Evolutionary conservation across 2,113 vertebrate genomes (phyloP).

Genomic region (Lamprotornis superbus): DNA sequence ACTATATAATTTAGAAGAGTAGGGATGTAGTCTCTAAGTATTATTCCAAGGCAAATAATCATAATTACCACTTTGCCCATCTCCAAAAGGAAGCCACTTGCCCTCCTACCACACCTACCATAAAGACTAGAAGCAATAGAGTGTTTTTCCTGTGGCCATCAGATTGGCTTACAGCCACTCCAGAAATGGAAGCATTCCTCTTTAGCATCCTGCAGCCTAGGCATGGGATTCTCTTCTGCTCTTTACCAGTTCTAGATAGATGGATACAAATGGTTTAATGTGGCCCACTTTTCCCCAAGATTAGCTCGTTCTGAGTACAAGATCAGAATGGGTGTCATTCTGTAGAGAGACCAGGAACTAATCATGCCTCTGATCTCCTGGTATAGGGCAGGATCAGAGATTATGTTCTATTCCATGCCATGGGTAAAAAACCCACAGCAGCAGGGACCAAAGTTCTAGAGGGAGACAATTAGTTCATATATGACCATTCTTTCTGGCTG

Average conservation of each 20-base stretch:
- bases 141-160: background rate
- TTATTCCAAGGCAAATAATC: background rate
- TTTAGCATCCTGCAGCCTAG: background rate
- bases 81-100: background rate
- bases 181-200: background rate
- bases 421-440: background rate
- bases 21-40: background rate
- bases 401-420: background rate
- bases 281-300: background rate
- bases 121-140: background rate
- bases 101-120: background rate
- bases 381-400: background rate
- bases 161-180: background rate
- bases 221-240: background rate
- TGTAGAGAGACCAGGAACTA: background rate
- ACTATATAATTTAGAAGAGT: background rate
- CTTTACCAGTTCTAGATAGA: background rate
- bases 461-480: background rate
- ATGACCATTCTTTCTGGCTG: background rate
- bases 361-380: background rate
- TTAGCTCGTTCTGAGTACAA: background rate
- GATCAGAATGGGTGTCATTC: background rate
- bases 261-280: background rate
- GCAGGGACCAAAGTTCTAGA: background rate
- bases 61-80: background rate